These are phyloP conservation scores for Micoletzkya japonica DNA, from an alignment of 2,888 invertebrate genomes.

Conservation along the genomic window DNA sequence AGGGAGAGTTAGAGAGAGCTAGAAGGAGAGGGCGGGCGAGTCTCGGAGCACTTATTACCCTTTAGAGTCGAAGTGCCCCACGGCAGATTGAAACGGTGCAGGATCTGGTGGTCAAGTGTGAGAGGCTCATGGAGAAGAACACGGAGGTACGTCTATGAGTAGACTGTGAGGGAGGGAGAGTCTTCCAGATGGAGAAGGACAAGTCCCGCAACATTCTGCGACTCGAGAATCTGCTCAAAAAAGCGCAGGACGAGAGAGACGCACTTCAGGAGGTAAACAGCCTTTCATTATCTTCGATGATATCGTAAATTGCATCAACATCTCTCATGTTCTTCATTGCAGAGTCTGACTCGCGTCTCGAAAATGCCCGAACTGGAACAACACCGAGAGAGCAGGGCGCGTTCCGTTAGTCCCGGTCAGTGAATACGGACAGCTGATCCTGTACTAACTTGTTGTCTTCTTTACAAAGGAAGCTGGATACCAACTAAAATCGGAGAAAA, in stretches of 20 bases:
- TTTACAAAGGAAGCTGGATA: background rate
- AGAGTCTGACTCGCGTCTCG: conserved; percentile 16
- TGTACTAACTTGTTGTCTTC: background rate
- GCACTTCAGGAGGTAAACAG: conserved; percentile 7
- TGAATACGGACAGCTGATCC: no score
- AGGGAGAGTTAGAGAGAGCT: no score
- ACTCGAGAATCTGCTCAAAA: conserved; percentile 19
- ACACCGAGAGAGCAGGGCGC: background rate
- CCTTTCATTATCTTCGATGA: background rate
- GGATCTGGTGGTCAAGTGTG: conserved; percentile 20
- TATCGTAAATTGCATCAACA: background rate
- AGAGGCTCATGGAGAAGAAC: conserved; percentile 26
- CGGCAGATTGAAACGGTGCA: conserved; percentile 3
- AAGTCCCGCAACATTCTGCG: conserved; percentile 13
- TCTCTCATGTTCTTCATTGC: background rate
- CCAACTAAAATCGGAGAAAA: background rate
- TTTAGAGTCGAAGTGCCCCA: background rate
- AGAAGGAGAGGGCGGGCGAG: no score
- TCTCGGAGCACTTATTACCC: background rate
- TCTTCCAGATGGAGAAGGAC: conserved; percentile 25
- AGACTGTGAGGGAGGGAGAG: background rate
- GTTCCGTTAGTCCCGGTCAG: conserved; percentile 22
- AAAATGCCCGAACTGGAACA: conserved; percentile 21
- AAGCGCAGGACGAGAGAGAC: conserved; percentile 21
- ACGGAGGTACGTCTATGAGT: background rate